Conservation (phyloP, 2,113 vertebrate species). For the Puntigrus tetrazona region DNA sequence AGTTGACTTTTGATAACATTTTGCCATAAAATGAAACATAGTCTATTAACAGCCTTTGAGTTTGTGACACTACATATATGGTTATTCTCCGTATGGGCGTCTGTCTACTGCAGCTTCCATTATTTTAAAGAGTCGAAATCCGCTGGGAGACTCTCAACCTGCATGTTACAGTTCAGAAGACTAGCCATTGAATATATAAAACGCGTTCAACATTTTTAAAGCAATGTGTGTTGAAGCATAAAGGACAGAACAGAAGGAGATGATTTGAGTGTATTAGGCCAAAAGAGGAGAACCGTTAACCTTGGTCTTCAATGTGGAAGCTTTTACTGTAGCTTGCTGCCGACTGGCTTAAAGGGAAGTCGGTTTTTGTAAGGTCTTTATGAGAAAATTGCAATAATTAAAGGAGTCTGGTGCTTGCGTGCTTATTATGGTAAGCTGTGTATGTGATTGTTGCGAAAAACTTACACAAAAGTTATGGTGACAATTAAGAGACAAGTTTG, state of each 20-base stretch:
- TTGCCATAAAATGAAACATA: neutral
- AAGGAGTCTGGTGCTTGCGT: neutral
- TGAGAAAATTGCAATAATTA: neutral
- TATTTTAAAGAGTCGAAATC: neutral
- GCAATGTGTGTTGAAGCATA: slow-evolving; percentile 7
- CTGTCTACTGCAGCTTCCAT: neutral
- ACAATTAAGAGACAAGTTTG: neutral
- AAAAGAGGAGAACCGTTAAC: neutral
- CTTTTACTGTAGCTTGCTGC: neutral
- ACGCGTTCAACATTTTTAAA: neutral
- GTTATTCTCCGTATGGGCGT: neutral
- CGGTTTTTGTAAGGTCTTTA: neutral
- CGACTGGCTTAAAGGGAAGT: neutral
- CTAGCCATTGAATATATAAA: neutral
- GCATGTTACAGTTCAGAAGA: slow-evolving; percentile 4
- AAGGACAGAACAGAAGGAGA: neutral
- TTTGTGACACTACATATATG: neutral
- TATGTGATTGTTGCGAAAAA: too few species aligned
- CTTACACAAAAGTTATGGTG: too few species aligned
- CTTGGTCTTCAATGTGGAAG: slow-evolving; percentile 2
- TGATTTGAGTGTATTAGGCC: slow-evolving; percentile 6
- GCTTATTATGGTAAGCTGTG: neutral
- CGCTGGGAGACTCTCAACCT: neutral
- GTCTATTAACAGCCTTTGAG: neutral
- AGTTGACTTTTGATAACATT: neutral